These are phyloP conservation scores for Calliphora vomitoria DNA, from an alignment of 2,888 invertebrate species.

Conservation along the genomic window DNA sequence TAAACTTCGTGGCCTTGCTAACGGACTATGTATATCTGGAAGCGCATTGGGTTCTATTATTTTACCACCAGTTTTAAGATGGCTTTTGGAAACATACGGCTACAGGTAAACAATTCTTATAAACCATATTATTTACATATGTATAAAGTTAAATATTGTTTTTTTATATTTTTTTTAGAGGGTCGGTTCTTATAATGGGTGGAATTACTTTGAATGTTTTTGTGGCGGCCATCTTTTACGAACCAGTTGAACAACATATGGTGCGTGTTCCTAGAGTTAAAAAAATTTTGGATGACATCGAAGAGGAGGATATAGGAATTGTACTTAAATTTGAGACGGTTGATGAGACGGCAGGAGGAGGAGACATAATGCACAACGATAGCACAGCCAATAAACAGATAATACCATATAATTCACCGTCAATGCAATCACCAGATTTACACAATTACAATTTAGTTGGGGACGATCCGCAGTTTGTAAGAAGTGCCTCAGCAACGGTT, in stretches of 20 bases:
- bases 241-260: constrained; percentile 93
- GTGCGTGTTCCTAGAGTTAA: constrained; percentile 86
- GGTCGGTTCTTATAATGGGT: constrained; percentile 92
- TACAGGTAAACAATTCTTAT: constrained; percentile 85
- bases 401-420: constrained; percentile 77
- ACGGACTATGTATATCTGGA: constrained; percentile 95
- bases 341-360: constrained; percentile 75
- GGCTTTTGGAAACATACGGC: constrained; percentile 90
- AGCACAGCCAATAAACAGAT: constrained; percentile 75
- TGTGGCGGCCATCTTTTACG: constrained; percentile 93
- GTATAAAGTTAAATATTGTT: not conserved
- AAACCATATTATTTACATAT: no score
- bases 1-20: constrained; percentile 91
- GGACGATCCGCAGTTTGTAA: constrained; percentile 85
- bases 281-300: constrained; percentile 81
- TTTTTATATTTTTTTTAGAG: constrained; percentile 86
- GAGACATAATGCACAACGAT: constrained; percentile 44
- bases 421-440: constrained; percentile 76
- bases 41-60: constrained; percentile 94
- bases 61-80: constrained; percentile 90
- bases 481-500: constrained; percentile 90
- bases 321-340: constrained; percentile 83
- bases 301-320: constrained; percentile 84
- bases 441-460: constrained; percentile 77
- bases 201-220: constrained; percentile 93